A percentile compares a stretch with the other conserved stretches of the same genome.
These are phyloP conservation scores for Unio pictorum DNA, from an alignment of 2,888 invertebrate genomes.

Conservation along the genomic window DNA sequence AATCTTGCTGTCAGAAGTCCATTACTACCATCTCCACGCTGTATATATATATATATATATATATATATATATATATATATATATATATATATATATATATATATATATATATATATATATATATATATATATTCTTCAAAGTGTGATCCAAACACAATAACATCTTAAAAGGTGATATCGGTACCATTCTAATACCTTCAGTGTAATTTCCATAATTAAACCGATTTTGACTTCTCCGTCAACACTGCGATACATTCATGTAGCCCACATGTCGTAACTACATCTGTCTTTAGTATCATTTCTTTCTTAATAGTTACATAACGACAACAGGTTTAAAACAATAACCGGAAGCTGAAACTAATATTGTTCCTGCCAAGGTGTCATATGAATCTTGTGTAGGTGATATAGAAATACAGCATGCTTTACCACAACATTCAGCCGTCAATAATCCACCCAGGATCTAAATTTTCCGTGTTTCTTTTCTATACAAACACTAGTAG, in stretches of 20 bases:
- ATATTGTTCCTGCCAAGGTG: slow-evolving; percentile 13
- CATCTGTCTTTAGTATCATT: slow-evolving; percentile 27
- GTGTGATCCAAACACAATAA: too few relatives aligned
- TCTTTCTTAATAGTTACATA: slow-evolving; percentile 18
- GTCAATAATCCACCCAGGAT: slow-evolving; percentile 22
- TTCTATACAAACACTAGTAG: too few relatives aligned
- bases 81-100: slow-evolving; percentile 6
- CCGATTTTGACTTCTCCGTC: slow-evolving; percentile 11
- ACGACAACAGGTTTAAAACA: slow-evolving; percentile 25
- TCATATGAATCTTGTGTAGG: slow-evolving; percentile 15
- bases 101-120: too few relatives aligned
- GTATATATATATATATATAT: slow-evolving; percentile 3
- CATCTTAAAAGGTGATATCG: too few relatives aligned
- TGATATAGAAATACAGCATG: slow-evolving; percentile 22
- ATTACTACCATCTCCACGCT: slow-evolving; percentile 11
- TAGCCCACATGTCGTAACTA: slow-evolving; percentile 21
- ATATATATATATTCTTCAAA: slow-evolving; percentile 5
- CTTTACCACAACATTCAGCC: slow-evolving; percentile 12
- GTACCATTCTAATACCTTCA: background rate
- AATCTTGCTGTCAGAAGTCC: slow-evolving; percentile 2
- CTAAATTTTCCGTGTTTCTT: slow-evolving; percentile 16
- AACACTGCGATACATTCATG: slow-evolving; percentile 5
- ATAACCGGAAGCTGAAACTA: slow-evolving; percentile 21
- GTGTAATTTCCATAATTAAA: slow-evolving; percentile 8
- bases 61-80: background rate